Percentiles rank a stretch among this genome's conserved stretches.
Conservation (phyloP, 2,797 vertebrate species). For the Acanthurus tractus region DNA sequence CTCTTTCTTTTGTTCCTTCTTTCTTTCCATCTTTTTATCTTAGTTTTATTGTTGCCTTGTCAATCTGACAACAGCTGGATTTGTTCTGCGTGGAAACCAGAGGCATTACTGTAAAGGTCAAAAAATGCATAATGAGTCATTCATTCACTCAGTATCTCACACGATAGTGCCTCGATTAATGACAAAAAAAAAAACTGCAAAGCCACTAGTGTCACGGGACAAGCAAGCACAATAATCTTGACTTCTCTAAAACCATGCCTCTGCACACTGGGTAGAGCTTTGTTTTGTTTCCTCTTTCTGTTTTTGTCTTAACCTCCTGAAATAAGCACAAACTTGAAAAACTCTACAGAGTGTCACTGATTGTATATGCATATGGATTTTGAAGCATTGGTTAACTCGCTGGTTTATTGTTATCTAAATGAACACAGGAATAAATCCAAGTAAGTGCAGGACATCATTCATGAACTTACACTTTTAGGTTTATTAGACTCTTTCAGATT, state of each 20-base stretch:
- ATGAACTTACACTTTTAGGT: background rate
- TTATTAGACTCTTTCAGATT: background rate
- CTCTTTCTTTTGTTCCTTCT: too few species aligned
- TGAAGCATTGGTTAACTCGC: too few species aligned
- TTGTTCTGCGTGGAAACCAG: conserved; percentile 41
- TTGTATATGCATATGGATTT: too few species aligned
- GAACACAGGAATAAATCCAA: too few species aligned
- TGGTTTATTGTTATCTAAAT: background rate
- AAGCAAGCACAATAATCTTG: accelerated
- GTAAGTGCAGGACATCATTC: background rate
- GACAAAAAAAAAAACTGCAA: background rate
- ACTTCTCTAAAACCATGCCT: conserved; percentile 27
- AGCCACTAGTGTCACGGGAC: conserved; percentile 15
- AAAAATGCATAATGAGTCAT: accelerated
- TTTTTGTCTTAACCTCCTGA: conserved; percentile 20
- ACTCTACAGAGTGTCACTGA: background rate
- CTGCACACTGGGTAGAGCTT: background rate
- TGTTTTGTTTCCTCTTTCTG: conserved; percentile 59
- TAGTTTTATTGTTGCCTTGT: background rate
- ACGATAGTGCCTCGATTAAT: background rate
- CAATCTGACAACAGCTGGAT: conserved; percentile 30
- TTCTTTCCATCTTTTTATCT: background rate
- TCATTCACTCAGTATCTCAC: conserved; percentile 11
- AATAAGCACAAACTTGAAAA: background rate
- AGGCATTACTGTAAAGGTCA: conserved; percentile 34